Evolutionary conservation across 1,140 invertebrate genomes (phyloP).

Genomic region (Neoseiulus cucumeris): DNA sequence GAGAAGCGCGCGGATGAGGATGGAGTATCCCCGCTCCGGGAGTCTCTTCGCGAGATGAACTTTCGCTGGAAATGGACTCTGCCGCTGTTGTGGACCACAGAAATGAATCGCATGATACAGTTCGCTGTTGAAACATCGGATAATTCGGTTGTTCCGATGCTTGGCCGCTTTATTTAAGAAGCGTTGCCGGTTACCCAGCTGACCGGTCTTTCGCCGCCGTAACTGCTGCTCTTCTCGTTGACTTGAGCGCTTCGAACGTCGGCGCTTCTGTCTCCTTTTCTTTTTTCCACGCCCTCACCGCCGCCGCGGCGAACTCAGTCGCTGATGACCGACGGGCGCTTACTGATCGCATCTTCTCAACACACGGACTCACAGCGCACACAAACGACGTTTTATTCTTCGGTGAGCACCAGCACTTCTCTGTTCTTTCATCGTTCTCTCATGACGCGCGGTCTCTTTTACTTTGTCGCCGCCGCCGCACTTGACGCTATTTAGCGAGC

Average conservation of each 20-base stretch:
- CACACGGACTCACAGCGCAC: not conserved
- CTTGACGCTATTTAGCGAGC: not conserved
- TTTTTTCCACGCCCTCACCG: not conserved
- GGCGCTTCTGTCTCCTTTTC: not conserved
- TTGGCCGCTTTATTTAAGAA: no score
- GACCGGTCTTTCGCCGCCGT: no score
- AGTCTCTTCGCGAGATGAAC: no score
- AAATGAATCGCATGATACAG: no score
- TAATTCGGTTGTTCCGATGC: no score
- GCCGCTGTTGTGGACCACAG: no score
- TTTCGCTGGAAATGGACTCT: no score
- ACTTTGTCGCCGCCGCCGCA: not conserved
- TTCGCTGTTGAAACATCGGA: no score
- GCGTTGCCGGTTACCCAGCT: no score
- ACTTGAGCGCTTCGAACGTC: not conserved
- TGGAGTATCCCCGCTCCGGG: no score
- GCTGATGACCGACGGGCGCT: conserved; percentile 3
- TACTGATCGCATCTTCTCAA: conserved; percentile 1
- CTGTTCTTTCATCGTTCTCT: not conserved
- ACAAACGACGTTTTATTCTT: conserved; percentile 3
- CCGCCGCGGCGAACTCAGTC: not conserved
- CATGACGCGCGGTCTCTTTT: conserved; percentile 1
- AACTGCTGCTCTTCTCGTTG: no score
- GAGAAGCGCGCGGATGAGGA: no score
- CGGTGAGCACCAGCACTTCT: not conserved